Conservation (phyloP, 2,888 invertebrate species). For the Nematopogon swammerdamellus region DNA sequence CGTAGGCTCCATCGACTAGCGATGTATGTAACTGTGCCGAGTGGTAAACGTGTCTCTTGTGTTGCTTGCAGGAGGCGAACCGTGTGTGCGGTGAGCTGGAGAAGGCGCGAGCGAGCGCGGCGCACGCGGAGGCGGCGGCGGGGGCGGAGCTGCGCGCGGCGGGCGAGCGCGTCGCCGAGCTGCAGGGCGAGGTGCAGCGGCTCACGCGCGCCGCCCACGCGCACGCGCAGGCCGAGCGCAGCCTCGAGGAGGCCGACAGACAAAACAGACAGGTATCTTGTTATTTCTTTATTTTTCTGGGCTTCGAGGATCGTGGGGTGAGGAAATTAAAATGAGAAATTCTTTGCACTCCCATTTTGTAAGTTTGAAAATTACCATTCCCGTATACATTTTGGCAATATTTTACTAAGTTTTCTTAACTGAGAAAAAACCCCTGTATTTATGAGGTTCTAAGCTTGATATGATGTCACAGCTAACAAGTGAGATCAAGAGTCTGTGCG, state of each 20-base stretch:
- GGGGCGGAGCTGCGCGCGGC: constrained; percentile 54
- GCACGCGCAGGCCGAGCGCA: constrained; percentile 31
- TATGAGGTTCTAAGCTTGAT: no score
- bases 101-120: constrained; percentile 31
- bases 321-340: no score
- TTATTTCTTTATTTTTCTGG: constrained; percentile 9
- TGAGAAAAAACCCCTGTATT: no score
- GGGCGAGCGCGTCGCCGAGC: constrained; percentile 25
- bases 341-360: no score
- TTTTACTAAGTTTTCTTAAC: no score
- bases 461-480: constrained; percentile 23
- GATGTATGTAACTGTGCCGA: no score
- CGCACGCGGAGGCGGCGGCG: constrained; percentile 38
- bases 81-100: constrained; percentile 51
- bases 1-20: no score
- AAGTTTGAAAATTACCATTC: no score
- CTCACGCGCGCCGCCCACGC: constrained; percentile 34
- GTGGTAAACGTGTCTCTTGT: no score
- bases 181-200: constrained; percentile 47
- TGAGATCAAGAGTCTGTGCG: constrained; percentile 26
- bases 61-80: constrained; percentile 41
- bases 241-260: constrained; percentile 51
- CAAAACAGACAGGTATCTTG: constrained; percentile 34
- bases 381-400: no score
- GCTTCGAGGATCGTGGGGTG: no score